phyloP scores from a whole-genome alignment of 2,797 vertebrate species.

The Crocodylus rhombifer region DNA sequence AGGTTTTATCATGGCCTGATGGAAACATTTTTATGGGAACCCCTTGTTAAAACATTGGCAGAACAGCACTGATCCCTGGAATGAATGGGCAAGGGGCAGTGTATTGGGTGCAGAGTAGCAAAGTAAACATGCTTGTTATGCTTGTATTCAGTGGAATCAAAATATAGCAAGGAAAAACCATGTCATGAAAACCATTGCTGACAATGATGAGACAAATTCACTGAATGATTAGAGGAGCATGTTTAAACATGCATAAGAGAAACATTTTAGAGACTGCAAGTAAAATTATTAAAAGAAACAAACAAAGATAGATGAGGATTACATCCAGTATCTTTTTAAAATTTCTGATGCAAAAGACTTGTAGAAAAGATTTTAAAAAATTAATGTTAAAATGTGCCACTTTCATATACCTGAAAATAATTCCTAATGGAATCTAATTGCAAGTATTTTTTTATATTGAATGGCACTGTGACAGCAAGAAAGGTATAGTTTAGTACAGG shows the following conservation, averaged over 20 bases:
- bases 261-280: conserved; percentile 38
- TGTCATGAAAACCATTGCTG: conserved; percentile 1
- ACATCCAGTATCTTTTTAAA: too few species aligned
- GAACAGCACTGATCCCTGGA: neutral
- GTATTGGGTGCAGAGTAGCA: neutral
- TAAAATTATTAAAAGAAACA: neutral
- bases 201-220: neutral
- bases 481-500: neutral
- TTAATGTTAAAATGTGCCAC: too few species aligned
- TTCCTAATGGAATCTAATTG: too few species aligned
- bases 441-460: neutral
- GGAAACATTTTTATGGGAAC: neutral
- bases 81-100: neutral
- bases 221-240: neutral
- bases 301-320: too few species aligned
- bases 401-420: too few species aligned
- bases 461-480: neutral
- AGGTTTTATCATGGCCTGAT: neutral
- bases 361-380: too few species aligned
- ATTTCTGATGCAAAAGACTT: too few species aligned
- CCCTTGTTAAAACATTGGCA: neutral
- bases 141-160: neutral
- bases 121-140: neutral
- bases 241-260: neutral
- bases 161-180: conserved; percentile 20